These are phyloP conservation scores for Zaprionus camerounensis DNA, from an alignment of 1,140 invertebrate species.

Conservation along the genomic window DNA sequence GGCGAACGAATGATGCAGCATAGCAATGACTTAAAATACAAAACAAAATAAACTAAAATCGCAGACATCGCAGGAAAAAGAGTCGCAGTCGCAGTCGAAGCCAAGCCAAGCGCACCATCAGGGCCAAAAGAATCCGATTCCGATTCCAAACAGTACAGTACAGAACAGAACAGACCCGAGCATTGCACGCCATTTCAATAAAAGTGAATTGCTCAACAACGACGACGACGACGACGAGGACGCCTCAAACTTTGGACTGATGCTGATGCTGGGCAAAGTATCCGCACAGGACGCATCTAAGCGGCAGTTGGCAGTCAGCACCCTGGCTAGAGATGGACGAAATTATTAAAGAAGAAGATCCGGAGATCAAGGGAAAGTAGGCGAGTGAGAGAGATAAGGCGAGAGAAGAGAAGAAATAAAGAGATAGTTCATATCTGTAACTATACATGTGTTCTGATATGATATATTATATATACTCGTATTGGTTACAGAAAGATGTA, in stretches of 20 bases:
- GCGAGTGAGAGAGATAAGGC: not conserved
- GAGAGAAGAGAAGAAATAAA: not conserved
- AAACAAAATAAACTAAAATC: constrained; percentile 71
- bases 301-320: constrained; percentile 19
- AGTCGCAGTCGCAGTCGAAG: constrained; percentile 16
- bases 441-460: too few relatives aligned
- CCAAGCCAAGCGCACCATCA: constrained; percentile 31
- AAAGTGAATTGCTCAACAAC: constrained; percentile 82
- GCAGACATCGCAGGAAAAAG: constrained; percentile 38
- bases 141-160: constrained; percentile 49
- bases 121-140: constrained; percentile 55
- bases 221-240: constrained; percentile 49
- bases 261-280: constrained; percentile 63
- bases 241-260: constrained; percentile 68
- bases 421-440: too few relatives aligned
- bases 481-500: too few relatives aligned
- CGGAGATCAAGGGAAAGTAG: not conserved
- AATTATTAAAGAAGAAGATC: not conserved
- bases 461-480: too few relatives aligned
- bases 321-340: constrained; percentile 21
- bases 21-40: constrained; percentile 77
- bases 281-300: constrained; percentile 55
- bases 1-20: constrained; percentile 76
- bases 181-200: constrained; percentile 83
- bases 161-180: constrained; percentile 59